Conservation (phyloP, 1,140 invertebrate species). For the Chlorops oryzae region DNA sequence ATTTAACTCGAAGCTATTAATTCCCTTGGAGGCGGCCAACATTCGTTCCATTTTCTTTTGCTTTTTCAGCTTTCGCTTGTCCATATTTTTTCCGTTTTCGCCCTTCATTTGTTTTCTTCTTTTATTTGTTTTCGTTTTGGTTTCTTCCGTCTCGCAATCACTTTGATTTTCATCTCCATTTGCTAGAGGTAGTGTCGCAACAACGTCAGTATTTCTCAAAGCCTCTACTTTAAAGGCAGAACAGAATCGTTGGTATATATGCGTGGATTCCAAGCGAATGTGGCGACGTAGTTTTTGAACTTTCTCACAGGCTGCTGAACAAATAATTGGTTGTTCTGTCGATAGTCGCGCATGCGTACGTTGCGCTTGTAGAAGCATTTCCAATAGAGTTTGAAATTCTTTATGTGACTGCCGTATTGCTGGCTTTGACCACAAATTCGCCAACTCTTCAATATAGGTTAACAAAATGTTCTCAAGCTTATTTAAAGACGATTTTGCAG, state of each 20-base stretch:
- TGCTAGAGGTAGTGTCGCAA: background rate
- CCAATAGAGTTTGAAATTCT: conserved; percentile 17
- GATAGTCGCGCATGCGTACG: conserved; percentile 1
- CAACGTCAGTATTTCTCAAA: conserved; percentile 34
- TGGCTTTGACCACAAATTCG: background rate
- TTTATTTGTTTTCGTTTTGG: background rate
- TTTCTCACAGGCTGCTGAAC: conserved; percentile 22
- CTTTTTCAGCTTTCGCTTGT: conserved; percentile 16
- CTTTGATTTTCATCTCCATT: conserved; percentile 3
- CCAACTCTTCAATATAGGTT: conserved; percentile 8
- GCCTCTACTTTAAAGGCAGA: conserved; percentile 43
- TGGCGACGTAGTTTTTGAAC: conserved; percentile 25
- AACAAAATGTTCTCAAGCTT: conserved; percentile 14
- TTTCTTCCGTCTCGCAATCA: conserved; percentile 27
- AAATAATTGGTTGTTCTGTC: background rate
- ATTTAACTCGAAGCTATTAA: no score
- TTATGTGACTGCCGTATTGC: conserved; percentile 13
- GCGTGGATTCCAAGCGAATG: conserved; percentile 21
- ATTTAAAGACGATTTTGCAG: conserved; percentile 7
- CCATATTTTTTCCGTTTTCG: conserved; percentile 9
- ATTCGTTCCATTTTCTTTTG: conserved; percentile 19
- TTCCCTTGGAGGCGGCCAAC: conserved; percentile 16
- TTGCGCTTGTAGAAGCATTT: conserved; percentile 12
- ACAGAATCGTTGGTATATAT: conserved; percentile 16
- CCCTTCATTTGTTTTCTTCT: background rate